Percentiles rank a stretch among this genome's conserved stretches.
Conservation (phyloP, 2,113 vertebrate species). For the Tragulus kanchil region DNA sequence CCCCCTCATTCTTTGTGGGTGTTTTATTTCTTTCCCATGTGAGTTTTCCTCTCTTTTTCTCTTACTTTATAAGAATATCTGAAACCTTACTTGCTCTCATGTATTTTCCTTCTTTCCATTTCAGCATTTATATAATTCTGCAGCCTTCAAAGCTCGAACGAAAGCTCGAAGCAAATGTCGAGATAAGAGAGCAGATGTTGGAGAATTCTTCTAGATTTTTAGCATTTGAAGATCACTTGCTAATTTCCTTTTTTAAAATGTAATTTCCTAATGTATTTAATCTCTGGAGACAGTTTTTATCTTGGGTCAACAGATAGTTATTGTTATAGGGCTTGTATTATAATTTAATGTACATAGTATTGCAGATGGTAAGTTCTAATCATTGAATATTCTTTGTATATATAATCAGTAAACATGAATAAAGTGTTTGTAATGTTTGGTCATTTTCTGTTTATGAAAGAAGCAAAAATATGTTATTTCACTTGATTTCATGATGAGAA, state of each 20-base stretch:
- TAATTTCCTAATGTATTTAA: slow-evolving; percentile 78
- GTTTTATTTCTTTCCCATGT: neutral
- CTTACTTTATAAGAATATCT: neutral
- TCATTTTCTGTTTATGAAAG: slow-evolving; percentile 54
- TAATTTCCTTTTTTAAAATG: neutral
- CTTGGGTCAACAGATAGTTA: slow-evolving; percentile 57
- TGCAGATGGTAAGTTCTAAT: slow-evolving; percentile 62
- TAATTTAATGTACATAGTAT: slow-evolving; percentile 79
- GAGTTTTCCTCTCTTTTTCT: neutral
- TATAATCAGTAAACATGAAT: slow-evolving; percentile 73
- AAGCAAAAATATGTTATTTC: slow-evolving; percentile 23
- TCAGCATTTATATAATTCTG: slow-evolving; percentile 98
- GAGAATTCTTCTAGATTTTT: slow-evolving; percentile 93
- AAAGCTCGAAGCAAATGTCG: slow-evolving; percentile 98
- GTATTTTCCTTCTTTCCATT: slow-evolving; percentile 56
- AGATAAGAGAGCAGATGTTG: slow-evolving; percentile 97
- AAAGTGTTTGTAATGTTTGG: slow-evolving; percentile 56
- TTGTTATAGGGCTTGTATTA: slow-evolving; percentile 69
- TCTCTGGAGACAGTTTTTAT: slow-evolving; percentile 71
- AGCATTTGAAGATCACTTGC: slow-evolving; percentile 71
- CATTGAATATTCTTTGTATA: slow-evolving; percentile 74
- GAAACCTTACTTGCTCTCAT: neutral
- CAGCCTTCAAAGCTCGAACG: slow-evolving; percentile 98
- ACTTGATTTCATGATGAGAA: slow-evolving; percentile 16
- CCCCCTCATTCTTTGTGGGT: neutral